Base-by-base conservation (phyloP, 2,113 vertebrate genomes). In the Circaetus gallicus region DNA sequence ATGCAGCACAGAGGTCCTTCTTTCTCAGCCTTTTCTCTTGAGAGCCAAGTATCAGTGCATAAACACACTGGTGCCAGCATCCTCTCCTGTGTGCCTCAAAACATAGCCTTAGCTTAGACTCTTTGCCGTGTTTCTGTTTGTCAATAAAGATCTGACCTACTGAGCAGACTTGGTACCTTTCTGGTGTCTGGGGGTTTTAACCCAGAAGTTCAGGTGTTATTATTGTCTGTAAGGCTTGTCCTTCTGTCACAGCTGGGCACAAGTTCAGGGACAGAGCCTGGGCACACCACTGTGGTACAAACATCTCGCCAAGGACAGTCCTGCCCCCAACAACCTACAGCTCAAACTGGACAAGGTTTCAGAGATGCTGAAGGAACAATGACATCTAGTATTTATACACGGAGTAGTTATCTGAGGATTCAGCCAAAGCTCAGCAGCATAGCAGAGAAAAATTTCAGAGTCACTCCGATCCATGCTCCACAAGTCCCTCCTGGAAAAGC, bases 191-290 rank as follows among this genome's bases (percentile, higher is more conserved):
- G 29, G 34, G 16, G 11, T n/a, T 89, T 94, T 80, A 94, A 53
- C 43, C n/a, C 43, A 59, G n/a, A 76, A 31, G 3, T 61, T 80
- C 62, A 40, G n/a, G 24, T 0, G 0, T 71, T 74, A 9, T 7
- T 71, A 14, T 16, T 69, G 11, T 59, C 62, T 69, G 6, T 61
- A 89, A 55, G 8, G 11, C 19, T 72, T 67, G 62, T n/a, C 29
- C 47, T 94, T 79, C 56, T 84, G 62, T 56, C 58, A 77, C 19
- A 69, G 52, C 43, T 2, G 7, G 29, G 34, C 25, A 61, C 32
- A 21, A 74, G 78, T 22, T 36, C 62, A 26, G 25, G 32, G 49
- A 38, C 62, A 89, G 47, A 79, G 47, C 50, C 22, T 2, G 1
- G 45, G 18, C 15, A 8, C 31, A 31, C 34, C 36, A 3, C 0